Conservation (phyloP, 2,113 vertebrate species). For the Brachyistius frenatus region DNA sequence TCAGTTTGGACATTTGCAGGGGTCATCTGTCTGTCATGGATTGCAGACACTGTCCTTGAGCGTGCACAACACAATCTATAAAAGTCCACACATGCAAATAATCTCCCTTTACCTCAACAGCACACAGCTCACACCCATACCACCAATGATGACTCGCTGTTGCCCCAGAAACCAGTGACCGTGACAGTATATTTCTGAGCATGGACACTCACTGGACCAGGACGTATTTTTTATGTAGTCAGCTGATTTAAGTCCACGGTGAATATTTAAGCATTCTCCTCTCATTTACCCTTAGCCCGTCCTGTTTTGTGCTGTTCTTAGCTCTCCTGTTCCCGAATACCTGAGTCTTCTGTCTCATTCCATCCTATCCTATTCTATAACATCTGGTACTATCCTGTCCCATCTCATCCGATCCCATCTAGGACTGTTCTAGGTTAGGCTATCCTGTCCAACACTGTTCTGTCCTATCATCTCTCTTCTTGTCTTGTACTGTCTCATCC, state of each 20-base stretch:
- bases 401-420: background rate
- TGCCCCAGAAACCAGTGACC: conserved; percentile 36
- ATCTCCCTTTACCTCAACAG: conserved; percentile 1
- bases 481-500: background rate
- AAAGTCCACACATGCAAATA: conserved; percentile 46
- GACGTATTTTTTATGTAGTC: background rate
- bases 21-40: conserved; percentile 7
- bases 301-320: background rate
- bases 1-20: conserved; percentile 12
- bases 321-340: background rate
- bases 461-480: background rate
- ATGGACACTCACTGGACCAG: background rate
- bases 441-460: background rate
- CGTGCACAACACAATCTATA: conserved; percentile 26
- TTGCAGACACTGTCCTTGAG: conserved; percentile 13
- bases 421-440: no score
- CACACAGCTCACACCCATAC: conserved; percentile 1
- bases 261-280: conserved; percentile 9
- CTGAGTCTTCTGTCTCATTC: background rate
- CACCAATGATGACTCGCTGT: conserved; percentile 32
- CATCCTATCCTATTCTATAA: background rate
- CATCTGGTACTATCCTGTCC: background rate
- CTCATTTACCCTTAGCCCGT: background rate
- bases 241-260: background rate
- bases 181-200: conserved; percentile 2